These are phyloP conservation scores for Aphyosemion australe DNA, from an alignment of 2,113 vertebrate genomes.

Conservation along the genomic window DNA sequence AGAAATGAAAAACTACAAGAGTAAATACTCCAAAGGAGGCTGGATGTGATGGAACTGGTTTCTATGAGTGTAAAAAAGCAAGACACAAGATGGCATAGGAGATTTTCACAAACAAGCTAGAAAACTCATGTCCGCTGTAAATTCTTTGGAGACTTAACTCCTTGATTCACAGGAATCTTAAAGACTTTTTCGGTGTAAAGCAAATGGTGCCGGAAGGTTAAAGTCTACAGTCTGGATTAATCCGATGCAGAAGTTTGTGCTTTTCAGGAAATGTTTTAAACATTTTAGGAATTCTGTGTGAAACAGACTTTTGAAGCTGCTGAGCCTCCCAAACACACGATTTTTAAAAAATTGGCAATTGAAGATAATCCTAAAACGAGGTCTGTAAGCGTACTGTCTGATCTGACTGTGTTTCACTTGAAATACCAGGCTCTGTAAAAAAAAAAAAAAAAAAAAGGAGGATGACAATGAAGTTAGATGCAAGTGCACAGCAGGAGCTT, in stretches of 20 bases:
- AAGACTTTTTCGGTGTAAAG: neutral
- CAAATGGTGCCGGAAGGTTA: neutral
- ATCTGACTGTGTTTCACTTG: constrained; percentile 3
- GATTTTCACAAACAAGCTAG: neutral
- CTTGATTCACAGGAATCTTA: neutral
- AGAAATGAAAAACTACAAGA: too few relatives aligned
- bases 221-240: neutral
- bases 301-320: too few relatives aligned
- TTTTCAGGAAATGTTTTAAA: neutral
- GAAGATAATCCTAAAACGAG: constrained; percentile 19
- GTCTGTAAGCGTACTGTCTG: neutral
- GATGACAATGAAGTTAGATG: neutral
- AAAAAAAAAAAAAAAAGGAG: constrained; percentile 5
- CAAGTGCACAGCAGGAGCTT: constrained; percentile 24
- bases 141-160: neutral
- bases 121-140: neutral
- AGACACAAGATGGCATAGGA: neutral
- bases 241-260: neutral
- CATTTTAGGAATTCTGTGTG: too few relatives aligned
- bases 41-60: too few relatives aligned
- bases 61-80: too few relatives aligned
- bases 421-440: constrained; percentile 29
- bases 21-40: too few relatives aligned
- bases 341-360: constrained; percentile 20
- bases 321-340: too few relatives aligned